Evolutionary conservation across 2,888 invertebrate species (phyloP).

Genomic region (Endomychus coccineus): DNA sequence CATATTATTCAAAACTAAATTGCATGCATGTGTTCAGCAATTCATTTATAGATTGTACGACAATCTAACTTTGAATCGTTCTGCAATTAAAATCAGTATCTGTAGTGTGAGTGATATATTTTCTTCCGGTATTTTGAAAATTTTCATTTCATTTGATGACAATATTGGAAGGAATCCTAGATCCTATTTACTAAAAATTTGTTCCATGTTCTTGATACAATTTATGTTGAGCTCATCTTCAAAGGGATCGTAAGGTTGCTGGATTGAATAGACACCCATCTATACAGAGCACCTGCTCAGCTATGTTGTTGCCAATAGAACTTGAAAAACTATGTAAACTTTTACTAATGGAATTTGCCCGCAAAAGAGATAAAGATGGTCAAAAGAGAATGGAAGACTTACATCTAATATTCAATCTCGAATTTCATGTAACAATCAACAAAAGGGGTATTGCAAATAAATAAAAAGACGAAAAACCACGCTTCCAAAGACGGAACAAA

Average conservation of each 20-base stretch:
- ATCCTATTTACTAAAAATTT: conserved; percentile 11
- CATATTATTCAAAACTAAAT: too few species aligned
- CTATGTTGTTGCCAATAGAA: conserved; percentile 12
- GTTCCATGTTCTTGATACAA: conserved; percentile 13
- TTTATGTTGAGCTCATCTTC: conserved; percentile 3
- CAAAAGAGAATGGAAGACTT: conserved; percentile 13
- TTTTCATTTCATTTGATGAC: conserved; percentile 13
- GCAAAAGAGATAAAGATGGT: conserved; percentile 5
- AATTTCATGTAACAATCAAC: conserved; percentile 19
- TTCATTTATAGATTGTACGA: too few species aligned
- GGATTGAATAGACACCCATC: conserved; percentile 5
- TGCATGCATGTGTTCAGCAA: too few species aligned
- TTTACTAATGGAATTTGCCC: conserved; percentile 11
- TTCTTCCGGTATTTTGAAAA: too few species aligned
- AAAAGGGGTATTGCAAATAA: conserved; percentile 17
- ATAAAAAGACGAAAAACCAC: conserved; percentile 12
- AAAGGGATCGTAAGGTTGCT: conserved; percentile 10
- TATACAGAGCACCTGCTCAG: conserved; percentile 15
- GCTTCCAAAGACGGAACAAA: conserved; percentile 13
- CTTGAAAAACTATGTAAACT: conserved; percentile 14
- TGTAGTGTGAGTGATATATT: too few species aligned
- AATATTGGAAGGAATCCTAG: conserved; percentile 11
- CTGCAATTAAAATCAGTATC: too few species aligned
- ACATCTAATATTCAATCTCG: conserved; percentile 11
- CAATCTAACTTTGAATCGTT: too few species aligned